Evolutionary conservation across 1,140 invertebrate species (phyloP).

Genomic region (Drosophila chauvacae): DNA sequence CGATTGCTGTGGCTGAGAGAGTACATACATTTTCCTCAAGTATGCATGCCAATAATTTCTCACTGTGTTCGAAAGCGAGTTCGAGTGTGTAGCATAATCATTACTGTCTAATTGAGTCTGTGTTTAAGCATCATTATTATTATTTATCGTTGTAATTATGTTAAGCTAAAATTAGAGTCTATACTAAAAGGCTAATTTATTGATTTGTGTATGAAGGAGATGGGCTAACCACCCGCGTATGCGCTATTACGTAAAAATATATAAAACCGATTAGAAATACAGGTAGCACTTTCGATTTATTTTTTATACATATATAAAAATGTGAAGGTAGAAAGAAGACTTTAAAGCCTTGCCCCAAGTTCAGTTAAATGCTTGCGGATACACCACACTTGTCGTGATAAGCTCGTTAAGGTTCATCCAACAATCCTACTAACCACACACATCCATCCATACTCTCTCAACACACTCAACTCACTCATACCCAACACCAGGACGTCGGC

Average conservation of each 20-base stretch:
- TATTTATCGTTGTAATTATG: conserved; percentile 58
- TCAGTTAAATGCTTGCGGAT: conserved; percentile 46
- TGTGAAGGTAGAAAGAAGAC: conserved; percentile 9
- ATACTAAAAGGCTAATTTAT: conserved; percentile 66
- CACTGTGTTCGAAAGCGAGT: conserved; percentile 52
- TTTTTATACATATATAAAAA: conserved; percentile 11
- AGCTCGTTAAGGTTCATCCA: conserved; percentile 4
- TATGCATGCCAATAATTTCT: conserved; percentile 46
- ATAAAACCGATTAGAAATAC: conserved; percentile 32
- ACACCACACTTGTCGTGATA: conserved; percentile 20
- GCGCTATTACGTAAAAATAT: conserved; percentile 34
- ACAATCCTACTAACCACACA: neutral
- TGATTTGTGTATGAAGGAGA: conserved; percentile 50
- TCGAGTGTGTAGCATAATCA: conserved; percentile 30
- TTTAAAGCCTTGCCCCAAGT: conserved; percentile 40
- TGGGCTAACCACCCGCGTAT: conserved; percentile 28
- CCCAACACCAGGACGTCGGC: conserved; percentile 18
- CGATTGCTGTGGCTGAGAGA: conserved; percentile 32
- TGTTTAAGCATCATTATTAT: conserved; percentile 44
- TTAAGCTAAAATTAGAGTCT: conserved; percentile 50
- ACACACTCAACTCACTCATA: conserved; percentile 21
- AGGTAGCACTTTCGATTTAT: conserved; percentile 21
- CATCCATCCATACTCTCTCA: conserved; percentile 6
- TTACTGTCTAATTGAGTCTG: conserved; percentile 48
- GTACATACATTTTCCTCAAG: conserved; percentile 16